Percentiles rank a stretch among this genome's conserved stretches.
Conservation (phyloP, 2,797 vertebrate genomes). For the Gobio occitaniae region DNA sequence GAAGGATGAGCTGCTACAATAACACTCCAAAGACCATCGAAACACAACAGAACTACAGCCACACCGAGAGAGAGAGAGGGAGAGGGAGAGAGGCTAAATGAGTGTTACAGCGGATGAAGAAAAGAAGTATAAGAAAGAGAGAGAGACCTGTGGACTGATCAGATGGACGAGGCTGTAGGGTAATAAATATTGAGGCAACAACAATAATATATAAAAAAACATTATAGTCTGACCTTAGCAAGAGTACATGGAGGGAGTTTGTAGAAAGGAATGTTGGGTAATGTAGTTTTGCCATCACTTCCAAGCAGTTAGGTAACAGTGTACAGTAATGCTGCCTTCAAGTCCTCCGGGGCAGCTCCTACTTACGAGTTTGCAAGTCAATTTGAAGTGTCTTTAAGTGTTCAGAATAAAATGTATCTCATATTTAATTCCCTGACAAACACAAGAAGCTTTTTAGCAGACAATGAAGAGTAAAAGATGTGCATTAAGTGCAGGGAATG, state of each 20-base stretch:
- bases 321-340: constrained; percentile 63
- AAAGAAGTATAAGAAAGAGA: not conserved
- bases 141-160: constrained; percentile 43
- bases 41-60: constrained; percentile 75
- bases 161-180: constrained; percentile 83
- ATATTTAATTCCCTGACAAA: not conserved
- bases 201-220: constrained; percentile 66
- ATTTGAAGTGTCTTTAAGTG: not conserved
- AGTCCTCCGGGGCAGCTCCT: not conserved
- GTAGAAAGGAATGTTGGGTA: constrained; percentile 79
- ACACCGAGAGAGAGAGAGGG: constrained; percentile 36
- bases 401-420: not conserved
- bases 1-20: constrained; percentile 64
- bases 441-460: not conserved
- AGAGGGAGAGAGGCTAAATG: not conserved
- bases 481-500: not conserved
- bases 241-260: constrained; percentile 66
- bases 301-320: constrained; percentile 71
- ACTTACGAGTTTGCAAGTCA: not conserved
- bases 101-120: not conserved
- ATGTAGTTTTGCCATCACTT: constrained; percentile 61
- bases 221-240: constrained; percentile 69
- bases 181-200: constrained; percentile 88
- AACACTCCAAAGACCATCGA: constrained; percentile 85
- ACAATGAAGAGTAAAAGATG: not conserved